Evolutionary conservation across 1,140 invertebrate species (phyloP), one percentile per base, ranked within the genome.

Genomic region (Adelges cooleyi): DNA sequence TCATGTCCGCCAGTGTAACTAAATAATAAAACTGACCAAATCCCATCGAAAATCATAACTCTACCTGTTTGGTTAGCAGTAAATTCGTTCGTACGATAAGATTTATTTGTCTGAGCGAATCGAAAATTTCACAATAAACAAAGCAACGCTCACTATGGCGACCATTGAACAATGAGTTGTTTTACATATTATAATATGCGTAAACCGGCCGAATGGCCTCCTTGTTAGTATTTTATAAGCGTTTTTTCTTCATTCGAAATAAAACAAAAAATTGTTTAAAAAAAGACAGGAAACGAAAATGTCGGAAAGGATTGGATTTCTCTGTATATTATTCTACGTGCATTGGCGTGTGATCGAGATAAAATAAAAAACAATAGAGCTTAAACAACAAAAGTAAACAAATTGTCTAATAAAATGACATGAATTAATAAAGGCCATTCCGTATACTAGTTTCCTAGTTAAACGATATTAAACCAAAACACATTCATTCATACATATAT

Each of bases 161-260:
- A n/a, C 40, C 42, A 62, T 42, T 33, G 11, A 33, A 62, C 56
- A 62, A 62, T 62, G 46, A 62, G 56, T 62, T 42, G 40, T 62
- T 62, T 62, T 62, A 62, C 56, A 62, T 62, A 62, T 15, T 44
- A 38, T 38, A 8, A 38, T 59, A 27, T 27, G 25, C 29, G 29
- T 33, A 62, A 62, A 62, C 56, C 56, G 40, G 56, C 56, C 46
- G 56, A 62, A 62, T 62, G 42, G 40, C 40, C 56, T 44, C 44
- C 56, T 40, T 62, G 56, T 62, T 48, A 42, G 56, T 11, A 33
- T 33, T 33, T 33, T 33, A 11, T 33, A 6, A 11, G 29, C 5
- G n/a, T n/a, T 59, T 59, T 36, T 59, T 44, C 46, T 62, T 62
- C 25, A 33, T 62, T 62, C 42, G 38, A 13, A 29, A 48, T 33